Base-by-base conservation (phyloP, 2,888 invertebrate species). In the Parnassius mnemosyne region DNA sequence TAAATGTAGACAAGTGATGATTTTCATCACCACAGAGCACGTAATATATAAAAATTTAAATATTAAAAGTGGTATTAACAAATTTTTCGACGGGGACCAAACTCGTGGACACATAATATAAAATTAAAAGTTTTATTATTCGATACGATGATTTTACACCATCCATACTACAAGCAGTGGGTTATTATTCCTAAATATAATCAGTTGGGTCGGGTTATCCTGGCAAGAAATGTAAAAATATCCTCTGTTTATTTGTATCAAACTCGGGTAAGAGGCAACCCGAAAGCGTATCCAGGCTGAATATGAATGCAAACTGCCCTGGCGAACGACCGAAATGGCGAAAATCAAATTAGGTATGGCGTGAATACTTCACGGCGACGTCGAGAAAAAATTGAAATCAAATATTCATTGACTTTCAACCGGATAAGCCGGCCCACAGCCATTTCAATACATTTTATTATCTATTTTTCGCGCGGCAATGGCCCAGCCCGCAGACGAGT, bases 341-440 rank as follows among this genome's bases (percentile, higher is more conserved):
- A 89, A 89, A 91, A 91, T 90, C 91, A 91, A 91, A 91, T 91
- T 91, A 91, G 91, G 91, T 90, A 90, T 88, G 83, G 90, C 88
- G 89, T 85, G 88, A 90, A 90, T 91, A 89, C 91, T 91, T 91
- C 91, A 91, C 90, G 88, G 89, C 72, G 75, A 88, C 87, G 89
- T 82, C 82, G 88, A 83, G 80, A 85, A 89, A 90, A 91, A 91
- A 91, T 91, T 91, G 91, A 91, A 91, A 91, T 91, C 91, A 91
- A 91, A 90, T 91, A 91, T 91, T 91, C 91, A 91, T 91, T 87
- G 91, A 89, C 87, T 91, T 83, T 89, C 84, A 88, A 90, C 89
- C 87, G 90, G 91, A 91, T 91, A 91, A 90, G 89, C 89, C 88
- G 87, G 87, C 83, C 89, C 87, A 78, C 85, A 84, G 87, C 86